A percentile compares a stretch with the other conserved stretches of the same genome.
phyloP scores from a whole-genome alignment of 2,888 invertebrate species.

The Lutraria lutraria region DNA sequence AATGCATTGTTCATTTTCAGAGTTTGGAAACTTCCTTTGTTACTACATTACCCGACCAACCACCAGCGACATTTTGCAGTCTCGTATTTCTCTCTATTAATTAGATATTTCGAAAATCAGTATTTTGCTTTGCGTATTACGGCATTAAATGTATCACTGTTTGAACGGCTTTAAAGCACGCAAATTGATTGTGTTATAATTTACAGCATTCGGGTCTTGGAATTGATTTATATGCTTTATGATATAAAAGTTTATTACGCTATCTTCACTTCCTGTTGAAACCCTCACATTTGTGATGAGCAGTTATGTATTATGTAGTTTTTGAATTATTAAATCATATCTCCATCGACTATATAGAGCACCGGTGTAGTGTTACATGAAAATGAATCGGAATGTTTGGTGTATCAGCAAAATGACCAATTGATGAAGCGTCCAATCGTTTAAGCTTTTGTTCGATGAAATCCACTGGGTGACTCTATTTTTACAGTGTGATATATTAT shows the following conservation, averaged over 20 bases:
- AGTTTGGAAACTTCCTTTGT: neutral
- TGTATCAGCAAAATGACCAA: neutral
- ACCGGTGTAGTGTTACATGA: neutral
- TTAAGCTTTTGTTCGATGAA: neutral
- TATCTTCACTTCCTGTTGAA: neutral
- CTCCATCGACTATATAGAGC: neutral
- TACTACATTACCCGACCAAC: neutral
- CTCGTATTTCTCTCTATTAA: no score
- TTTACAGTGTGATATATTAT: neutral
- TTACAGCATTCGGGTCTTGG: no score
- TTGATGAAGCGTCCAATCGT: neutral
- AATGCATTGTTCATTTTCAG: neutral
- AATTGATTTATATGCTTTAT: no score
- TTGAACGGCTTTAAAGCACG: no score
- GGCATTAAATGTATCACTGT: no score
- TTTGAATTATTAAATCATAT: neutral
- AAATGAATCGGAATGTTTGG: neutral
- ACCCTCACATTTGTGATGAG: neutral
- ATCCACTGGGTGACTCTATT: constrained; percentile 1
- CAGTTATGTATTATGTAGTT: neutral
- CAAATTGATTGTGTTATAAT: no score
- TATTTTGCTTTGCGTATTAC: no score
- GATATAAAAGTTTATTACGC: no score
- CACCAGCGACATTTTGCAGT: no score
- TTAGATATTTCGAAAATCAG: no score